Evolutionary conservation across 2,888 invertebrate species (phyloP).

Genomic region (Conus canariensis): DNA sequence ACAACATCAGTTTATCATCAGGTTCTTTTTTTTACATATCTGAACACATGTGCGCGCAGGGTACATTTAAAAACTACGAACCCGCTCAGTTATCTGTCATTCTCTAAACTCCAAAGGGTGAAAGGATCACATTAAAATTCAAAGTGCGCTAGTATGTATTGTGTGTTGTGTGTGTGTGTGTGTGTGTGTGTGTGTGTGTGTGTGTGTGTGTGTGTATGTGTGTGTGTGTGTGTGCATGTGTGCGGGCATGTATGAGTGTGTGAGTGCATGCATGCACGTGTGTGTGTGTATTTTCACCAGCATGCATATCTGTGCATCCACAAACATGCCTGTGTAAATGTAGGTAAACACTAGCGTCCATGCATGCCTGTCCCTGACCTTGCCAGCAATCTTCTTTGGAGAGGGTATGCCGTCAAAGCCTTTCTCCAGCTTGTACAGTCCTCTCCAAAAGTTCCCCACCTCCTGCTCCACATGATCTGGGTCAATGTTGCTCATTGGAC

Average conservation of each 20-base stretch:
- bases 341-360: too few relatives aligned
- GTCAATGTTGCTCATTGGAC: conserved; percentile 89
- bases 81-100: too few relatives aligned
- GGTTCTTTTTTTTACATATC: neutral
- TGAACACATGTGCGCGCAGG: too few relatives aligned
- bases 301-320: neutral
- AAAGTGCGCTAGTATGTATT: too few relatives aligned
- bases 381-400: conserved; percentile 86
- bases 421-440: conserved; percentile 93
- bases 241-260: neutral
- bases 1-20: neutral
- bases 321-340: neutral
- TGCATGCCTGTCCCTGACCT: conserved; percentile 75
- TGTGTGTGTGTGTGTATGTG: too few relatives aligned
- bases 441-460: conserved; percentile 86
- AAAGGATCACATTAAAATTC: too few relatives aligned
- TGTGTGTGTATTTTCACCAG: neutral
- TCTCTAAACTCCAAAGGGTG: too few relatives aligned
- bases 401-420: conserved; percentile 88
- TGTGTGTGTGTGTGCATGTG: neutral
- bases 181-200: too few relatives aligned
- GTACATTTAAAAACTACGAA: too few relatives aligned
- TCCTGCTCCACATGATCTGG: conserved; percentile 93
- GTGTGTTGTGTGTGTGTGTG: too few relatives aligned
- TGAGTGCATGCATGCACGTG: neutral